phyloP scores from a whole-genome alignment of 2,888 invertebrate genomes.

The Parthenolecanium corni region DNA sequence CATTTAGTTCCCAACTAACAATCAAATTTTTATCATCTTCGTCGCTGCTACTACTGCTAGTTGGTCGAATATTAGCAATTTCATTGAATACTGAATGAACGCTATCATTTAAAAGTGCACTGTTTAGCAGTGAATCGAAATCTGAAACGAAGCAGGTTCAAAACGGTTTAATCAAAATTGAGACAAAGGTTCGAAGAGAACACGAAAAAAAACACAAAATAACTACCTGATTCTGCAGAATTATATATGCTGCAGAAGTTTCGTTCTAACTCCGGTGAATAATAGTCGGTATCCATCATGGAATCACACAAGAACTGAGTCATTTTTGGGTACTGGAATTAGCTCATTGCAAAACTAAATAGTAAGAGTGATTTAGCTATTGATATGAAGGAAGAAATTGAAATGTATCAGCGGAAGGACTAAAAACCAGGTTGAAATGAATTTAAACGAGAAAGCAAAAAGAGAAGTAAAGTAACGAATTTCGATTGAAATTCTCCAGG shows the following conservation, averaged over 20 bases:
- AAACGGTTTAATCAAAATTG: neutral
- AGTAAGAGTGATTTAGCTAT: no score
- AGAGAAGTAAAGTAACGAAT: no score
- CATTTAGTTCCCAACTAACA: slow-evolving; percentile 23
- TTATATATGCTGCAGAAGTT: neutral
- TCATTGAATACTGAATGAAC: slow-evolving; percentile 24
- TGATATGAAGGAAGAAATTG: no score
- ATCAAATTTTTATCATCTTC: slow-evolving; percentile 21
- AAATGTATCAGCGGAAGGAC: no score
- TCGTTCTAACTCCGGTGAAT: neutral
- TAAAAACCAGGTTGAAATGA: no score
- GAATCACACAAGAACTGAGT: neutral
- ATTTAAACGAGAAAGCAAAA: no score
- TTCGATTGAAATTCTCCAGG: no score
- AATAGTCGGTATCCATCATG: neutral
- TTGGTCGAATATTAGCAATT: slow-evolving; percentile 8
- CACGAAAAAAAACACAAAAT: neutral
- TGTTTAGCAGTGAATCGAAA: neutral
- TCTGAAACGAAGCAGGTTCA: neutral
- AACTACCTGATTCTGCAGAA: neutral
- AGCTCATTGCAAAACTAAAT: no score
- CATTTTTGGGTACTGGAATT: neutral
- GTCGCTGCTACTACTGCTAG: slow-evolving; percentile 8
- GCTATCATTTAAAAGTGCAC: neutral
- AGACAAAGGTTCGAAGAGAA: neutral